Conservation (phyloP, 2,888 invertebrate species). For the Nezara viridula region DNA sequence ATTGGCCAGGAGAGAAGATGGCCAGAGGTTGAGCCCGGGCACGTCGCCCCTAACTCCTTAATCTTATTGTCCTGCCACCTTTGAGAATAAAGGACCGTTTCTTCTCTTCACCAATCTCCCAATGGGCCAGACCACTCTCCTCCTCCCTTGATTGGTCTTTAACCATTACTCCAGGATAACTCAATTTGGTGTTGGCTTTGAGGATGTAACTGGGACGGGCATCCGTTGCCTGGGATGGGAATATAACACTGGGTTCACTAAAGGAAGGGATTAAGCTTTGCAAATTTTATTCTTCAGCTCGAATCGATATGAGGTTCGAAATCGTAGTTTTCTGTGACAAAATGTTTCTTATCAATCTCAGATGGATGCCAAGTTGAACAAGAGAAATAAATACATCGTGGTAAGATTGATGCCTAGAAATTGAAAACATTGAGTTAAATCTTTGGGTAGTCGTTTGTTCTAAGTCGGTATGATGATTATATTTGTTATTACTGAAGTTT, state of each 20-base stretch:
- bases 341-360: no score
- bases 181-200: conserved; percentile 1
- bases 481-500: no score
- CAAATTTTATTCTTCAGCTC: neutral
- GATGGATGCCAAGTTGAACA: no score
- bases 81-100: conserved; percentile 44
- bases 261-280: neutral
- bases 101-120: conserved; percentile 42
- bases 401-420: no score
- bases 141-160: conserved; percentile 34
- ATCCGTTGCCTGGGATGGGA: neutral
- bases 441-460: no score
- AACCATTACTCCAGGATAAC: conserved; percentile 34
- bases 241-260: neutral
- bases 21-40: neutral
- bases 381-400: no score
- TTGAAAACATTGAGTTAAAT: no score
- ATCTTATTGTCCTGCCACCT: conserved; percentile 44
- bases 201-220: neutral
- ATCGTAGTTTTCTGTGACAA: no score
- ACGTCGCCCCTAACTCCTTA: conserved; percentile 34
- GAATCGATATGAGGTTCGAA: no score
- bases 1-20: neutral
- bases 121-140: conserved; percentile 42
- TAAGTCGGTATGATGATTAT: no score